A percentile compares a stretch with the other conserved stretches of the same genome.
Conservation (phyloP, 2,888 invertebrate genomes). For the Drosophila demipolita region DNA sequence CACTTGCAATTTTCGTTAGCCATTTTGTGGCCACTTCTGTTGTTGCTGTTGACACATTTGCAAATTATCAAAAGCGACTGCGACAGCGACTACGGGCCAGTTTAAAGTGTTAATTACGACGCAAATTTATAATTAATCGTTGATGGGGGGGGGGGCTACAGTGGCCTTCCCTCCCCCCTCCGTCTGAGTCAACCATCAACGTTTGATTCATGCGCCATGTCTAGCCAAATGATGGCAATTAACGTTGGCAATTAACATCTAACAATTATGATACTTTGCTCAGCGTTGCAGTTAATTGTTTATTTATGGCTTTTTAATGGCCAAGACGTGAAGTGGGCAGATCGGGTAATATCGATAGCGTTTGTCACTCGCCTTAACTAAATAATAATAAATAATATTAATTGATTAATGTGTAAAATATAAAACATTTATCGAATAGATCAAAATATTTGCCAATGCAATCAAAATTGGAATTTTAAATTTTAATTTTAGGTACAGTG, state of each 20-base stretch:
- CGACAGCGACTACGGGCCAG: conserved; percentile 55
- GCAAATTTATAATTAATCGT: conserved; percentile 79
- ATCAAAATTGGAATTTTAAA: not conserved
- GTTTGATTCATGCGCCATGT: conserved; percentile 72
- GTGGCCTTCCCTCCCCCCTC: conserved; percentile 1
- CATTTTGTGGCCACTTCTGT: conserved; percentile 57
- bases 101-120: conserved; percentile 82
- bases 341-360: conserved; percentile 21
- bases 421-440: not conserved
- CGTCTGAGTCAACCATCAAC: conserved; percentile 28
- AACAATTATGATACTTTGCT: conserved; percentile 78
- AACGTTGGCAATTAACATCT: conserved; percentile 71
- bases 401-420: conserved; percentile 26
- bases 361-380: not conserved
- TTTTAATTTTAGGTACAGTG: conserved; percentile 86
- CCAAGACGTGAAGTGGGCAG: conserved; percentile 36
- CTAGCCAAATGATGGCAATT: conserved; percentile 75
- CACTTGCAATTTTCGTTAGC: conserved; percentile 78
- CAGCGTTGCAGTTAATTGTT: conserved; percentile 68
- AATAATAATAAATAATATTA: not conserved
- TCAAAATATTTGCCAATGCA: not conserved
- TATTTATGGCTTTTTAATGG: conserved; percentile 75
- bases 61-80: conserved; percentile 71
- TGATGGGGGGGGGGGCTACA: conserved; percentile 28
- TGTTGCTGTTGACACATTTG: conserved; percentile 76